Conservation (phyloP, 1,140 invertebrate genomes). For the Meloidogyne floridensis region DNA sequence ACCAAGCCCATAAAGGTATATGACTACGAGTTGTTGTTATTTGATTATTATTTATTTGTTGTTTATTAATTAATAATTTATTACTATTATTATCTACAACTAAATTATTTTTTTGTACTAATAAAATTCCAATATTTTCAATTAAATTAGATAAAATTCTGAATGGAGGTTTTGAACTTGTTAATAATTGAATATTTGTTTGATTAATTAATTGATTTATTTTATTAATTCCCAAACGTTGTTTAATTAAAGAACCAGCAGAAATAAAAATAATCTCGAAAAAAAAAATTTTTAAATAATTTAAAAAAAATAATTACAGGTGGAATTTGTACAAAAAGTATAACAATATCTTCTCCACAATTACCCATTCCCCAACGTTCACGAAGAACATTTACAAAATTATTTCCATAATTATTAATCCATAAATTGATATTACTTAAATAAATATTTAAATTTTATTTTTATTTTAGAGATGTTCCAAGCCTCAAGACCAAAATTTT, state of each 20-base stretch:
- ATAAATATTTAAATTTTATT: background rate
- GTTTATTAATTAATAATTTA: background rate
- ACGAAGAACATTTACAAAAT: conserved; percentile 40
- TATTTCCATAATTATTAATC: conserved; percentile 33
- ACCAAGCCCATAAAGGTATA: conserved; percentile 40
- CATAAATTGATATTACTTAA: conserved; percentile 2
- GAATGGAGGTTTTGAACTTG: background rate
- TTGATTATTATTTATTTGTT: background rate
- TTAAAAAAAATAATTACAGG: background rate
- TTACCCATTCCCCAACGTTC: conserved; percentile 44
- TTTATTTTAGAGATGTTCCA: background rate
- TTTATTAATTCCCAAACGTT: background rate
- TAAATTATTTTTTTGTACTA: background rate
- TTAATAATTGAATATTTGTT: conserved; percentile 16
- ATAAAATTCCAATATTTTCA: background rate
- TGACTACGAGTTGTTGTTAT: conserved; percentile 17
- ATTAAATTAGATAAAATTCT: conserved; percentile 2
- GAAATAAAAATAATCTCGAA: background rate
- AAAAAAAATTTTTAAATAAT: no score
- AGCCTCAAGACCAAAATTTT: no score
- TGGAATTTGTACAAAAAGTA: conserved; percentile 39
- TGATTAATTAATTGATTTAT: background rate
- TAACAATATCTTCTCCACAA: conserved; percentile 46
- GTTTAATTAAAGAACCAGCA: background rate
- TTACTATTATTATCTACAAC: background rate